These are phyloP conservation scores for Eucera pruinosa DNA, from an alignment of 2,888 invertebrate genomes.

Conservation along the genomic window DNA sequence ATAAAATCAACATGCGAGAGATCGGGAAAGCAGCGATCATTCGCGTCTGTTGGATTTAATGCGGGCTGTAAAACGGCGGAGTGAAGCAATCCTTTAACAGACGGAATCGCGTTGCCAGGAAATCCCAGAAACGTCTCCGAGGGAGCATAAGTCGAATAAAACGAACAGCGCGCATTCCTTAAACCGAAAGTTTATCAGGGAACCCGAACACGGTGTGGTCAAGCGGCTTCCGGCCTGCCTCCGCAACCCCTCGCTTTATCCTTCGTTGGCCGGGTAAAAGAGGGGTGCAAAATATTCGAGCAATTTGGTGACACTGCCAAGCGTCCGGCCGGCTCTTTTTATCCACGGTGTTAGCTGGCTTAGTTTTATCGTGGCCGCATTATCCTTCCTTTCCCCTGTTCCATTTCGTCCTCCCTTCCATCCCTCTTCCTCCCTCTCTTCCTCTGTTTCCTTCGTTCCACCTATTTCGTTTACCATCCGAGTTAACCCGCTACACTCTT, in stretches of 20 bases:
- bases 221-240: constrained; percentile 55
- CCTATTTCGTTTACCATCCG: constrained; percentile 25
- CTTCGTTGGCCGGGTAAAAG: constrained; percentile 19
- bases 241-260: constrained; percentile 25
- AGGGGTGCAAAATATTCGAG: constrained; percentile 80
- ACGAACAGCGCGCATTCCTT: constrained; percentile 72
- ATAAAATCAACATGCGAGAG: constrained; percentile 5
- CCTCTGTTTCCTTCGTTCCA: constrained; percentile 43
- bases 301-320: constrained; percentile 81
- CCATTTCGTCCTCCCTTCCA: constrained; percentile 31
- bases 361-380: constrained; percentile 81
- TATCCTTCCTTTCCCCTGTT: constrained; percentile 72
- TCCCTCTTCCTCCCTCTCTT: constrained; percentile 27
- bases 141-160: constrained; percentile 59
- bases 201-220: constrained; percentile 68
- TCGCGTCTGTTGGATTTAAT: constrained; percentile 21
- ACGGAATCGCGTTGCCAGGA: constrained; percentile 8
- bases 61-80: constrained; percentile 18
- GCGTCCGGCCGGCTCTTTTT: constrained; percentile 76
- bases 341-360: constrained; percentile 79
- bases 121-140: constrained; percentile 44
- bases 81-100: not conserved
- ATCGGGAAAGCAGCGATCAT: not conserved
- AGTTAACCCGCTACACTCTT: constrained; percentile 35
- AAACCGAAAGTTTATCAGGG: constrained; percentile 78